phyloP scores from a whole-genome alignment of 2,888 invertebrate species.

The Aromia moschata region DNA sequence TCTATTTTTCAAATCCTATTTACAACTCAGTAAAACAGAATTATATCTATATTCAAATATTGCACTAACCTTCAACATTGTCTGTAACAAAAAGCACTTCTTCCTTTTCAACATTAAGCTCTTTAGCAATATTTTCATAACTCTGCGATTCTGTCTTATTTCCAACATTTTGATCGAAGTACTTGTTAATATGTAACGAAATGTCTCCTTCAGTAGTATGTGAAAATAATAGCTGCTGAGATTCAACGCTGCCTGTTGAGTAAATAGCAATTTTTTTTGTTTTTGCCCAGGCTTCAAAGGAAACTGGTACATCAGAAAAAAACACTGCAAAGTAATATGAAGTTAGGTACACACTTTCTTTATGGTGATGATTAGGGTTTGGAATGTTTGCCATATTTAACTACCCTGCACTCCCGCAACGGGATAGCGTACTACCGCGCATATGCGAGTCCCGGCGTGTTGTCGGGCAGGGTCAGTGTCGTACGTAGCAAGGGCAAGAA shows the following conservation, averaged over 20 bases:
- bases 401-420: too few relatives aligned
- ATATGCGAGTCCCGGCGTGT: too few relatives aligned
- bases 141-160: conserved; percentile 80
- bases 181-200: conserved; percentile 74
- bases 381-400: too few relatives aligned
- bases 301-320: conserved; percentile 85
- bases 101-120: conserved; percentile 71
- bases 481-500: too few relatives aligned
- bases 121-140: conserved; percentile 79
- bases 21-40: too few relatives aligned
- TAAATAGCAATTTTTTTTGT: conserved; percentile 80
- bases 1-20: too few relatives aligned
- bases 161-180: conserved; percentile 90
- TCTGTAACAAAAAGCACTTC: conserved; percentile 90
- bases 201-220: conserved; percentile 82
- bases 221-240: conserved; percentile 87
- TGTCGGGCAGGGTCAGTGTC: too few relatives aligned
- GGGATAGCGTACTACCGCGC: too few relatives aligned
- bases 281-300: conserved; percentile 77
- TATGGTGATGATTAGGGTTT: too few relatives aligned
- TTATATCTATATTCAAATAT: too few relatives aligned
- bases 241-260: conserved; percentile 91
- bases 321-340: too few relatives aligned
- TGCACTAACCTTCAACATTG: conserved; percentile 73
- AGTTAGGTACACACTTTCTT: too few relatives aligned